A percentile compares a stretch with the other conserved stretches of the same genome.
These are phyloP conservation scores for Eupeodes corollae DNA, from an alignment of 1,140 invertebrate species.

Conservation along the genomic window DNA sequence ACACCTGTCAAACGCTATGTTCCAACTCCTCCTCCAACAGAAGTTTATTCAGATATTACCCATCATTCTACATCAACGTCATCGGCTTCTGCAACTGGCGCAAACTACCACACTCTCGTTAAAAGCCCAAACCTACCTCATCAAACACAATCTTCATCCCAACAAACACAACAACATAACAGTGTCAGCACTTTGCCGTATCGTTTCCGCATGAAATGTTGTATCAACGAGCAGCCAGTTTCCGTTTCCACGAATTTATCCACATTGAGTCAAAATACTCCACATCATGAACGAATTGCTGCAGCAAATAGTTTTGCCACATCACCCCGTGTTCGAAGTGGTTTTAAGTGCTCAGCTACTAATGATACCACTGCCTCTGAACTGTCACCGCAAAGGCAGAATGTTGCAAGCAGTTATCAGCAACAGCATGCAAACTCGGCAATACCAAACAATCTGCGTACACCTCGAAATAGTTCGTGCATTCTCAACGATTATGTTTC, in stretches of 20 bases:
- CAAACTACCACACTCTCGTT: not conserved
- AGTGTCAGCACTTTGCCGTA: conserved; percentile 22
- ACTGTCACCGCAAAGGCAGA: not conserved
- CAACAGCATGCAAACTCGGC: not conserved
- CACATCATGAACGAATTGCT: not conserved
- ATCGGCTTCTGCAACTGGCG: not conserved
- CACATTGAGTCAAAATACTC: not conserved
- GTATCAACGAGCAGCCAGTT: conserved; percentile 10
- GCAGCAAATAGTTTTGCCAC: conserved; percentile 8
- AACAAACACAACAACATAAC: conserved; percentile 6
- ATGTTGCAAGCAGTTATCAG: not conserved
- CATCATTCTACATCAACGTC: not conserved
- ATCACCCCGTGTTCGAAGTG: conserved; percentile 5
- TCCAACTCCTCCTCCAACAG: conserved; percentile 29
- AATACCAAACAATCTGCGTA: not conserved
- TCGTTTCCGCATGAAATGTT: conserved; percentile 24
- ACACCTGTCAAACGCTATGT: conserved; percentile 36
- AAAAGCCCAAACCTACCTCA: not conserved
- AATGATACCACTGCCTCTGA: not conserved
- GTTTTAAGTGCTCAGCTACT: not conserved
- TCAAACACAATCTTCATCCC: not conserved
- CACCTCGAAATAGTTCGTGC: not conserved
- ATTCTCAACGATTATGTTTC: conserved; percentile 1
- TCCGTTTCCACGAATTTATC: conserved; percentile 2
- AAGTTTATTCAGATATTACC: conserved; percentile 10